A percentile compares a stretch with the other conserved stretches of the same genome.
Conservation (phyloP, 1,140 invertebrate species). For the Scaptomyza pallida region DNA sequence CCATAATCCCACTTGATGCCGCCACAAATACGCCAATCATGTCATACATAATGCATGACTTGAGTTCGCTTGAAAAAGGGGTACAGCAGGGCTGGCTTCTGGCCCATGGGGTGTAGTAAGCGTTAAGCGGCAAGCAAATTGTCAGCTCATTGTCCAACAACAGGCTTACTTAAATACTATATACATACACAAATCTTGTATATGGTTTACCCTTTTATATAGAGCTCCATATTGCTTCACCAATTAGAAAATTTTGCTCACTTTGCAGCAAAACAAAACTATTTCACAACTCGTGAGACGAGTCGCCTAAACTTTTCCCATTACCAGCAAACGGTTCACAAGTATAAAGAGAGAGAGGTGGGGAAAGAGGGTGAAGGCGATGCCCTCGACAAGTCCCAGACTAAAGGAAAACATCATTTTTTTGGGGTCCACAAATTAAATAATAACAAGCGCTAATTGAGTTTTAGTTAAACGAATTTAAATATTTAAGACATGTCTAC, state of each 20-base stretch:
- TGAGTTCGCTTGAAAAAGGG: neutral
- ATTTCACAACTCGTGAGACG: constrained; percentile 38
- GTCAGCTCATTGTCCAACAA: constrained; percentile 39
- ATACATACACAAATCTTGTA: neutral
- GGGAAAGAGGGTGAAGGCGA: constrained; percentile 13
- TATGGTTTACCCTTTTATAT: neutral
- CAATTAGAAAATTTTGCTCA: constrained; percentile 65
- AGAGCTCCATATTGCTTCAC: constrained; percentile 16
- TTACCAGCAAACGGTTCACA: constrained; percentile 57
- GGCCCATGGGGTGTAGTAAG: neutral
- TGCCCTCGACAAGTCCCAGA: constrained; percentile 20
- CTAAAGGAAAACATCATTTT: constrained; percentile 48
- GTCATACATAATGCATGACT: constrained; percentile 71
- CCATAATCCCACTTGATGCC: constrained; percentile 74
- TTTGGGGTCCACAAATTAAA: constrained; percentile 56
- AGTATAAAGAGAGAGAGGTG: constrained; percentile 24
- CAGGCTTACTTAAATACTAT: constrained; percentile 39
- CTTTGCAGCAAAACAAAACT: constrained; percentile 48
- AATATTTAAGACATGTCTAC: constrained; percentile 34
- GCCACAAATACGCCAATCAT: constrained; percentile 77
- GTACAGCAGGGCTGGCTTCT: too few relatives aligned
- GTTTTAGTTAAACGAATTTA: constrained; percentile 64
- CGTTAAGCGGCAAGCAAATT: constrained; percentile 56
- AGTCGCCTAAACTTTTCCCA: constrained; percentile 70
- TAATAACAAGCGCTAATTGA: constrained; percentile 78